Conservation (phyloP, 92 coral and sea anemone genomes). For the Parazoanthus swiftii region DNA sequence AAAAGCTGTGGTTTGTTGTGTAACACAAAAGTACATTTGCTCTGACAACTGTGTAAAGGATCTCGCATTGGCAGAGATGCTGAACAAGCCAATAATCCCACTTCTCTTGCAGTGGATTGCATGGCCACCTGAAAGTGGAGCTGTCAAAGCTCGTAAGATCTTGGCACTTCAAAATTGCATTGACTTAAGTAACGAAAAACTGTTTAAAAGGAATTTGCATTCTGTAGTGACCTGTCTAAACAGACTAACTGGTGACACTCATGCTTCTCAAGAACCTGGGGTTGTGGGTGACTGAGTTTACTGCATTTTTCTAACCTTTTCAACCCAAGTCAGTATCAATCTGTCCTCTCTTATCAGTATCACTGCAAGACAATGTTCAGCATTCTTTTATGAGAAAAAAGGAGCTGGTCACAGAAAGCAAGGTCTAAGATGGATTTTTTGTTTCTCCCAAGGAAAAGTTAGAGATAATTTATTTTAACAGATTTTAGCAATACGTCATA, state of each 20-base stretch:
- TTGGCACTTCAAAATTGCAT: constrained; percentile 70
- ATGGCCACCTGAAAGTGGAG: constrained; percentile 89
- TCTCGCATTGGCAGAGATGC: constrained; percentile 73
- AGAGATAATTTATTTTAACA: too few species aligned
- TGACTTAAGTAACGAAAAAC: constrained; percentile 89
- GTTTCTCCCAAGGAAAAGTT: too few species aligned
- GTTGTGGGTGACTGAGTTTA: background rate
- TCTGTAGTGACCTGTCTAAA: constrained; percentile 59
- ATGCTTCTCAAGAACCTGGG: background rate
- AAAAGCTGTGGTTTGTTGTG: constrained; percentile 80
- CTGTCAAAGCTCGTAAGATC: constrained; percentile 72
- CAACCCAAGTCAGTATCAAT: too few species aligned
- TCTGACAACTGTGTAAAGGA: constrained; percentile 92
- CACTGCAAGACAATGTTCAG: too few species aligned
- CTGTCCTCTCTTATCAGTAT: too few species aligned
- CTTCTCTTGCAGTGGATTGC: constrained; percentile 88
- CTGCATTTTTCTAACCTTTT: background rate
- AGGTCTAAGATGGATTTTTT: too few species aligned
- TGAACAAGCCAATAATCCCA: constrained; percentile 84
- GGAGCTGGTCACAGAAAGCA: too few species aligned
- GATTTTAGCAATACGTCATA: too few species aligned
- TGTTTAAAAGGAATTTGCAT: constrained; percentile 65
- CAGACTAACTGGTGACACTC: constrained; percentile 47
- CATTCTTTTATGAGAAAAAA: too few species aligned
- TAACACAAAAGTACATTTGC: constrained; percentile 85